A percentile compares a stretch with the other conserved stretches of the same genome.
phyloP scores from a whole-genome alignment of 2,113 vertebrate species.

The Grallaria varia region DNA sequence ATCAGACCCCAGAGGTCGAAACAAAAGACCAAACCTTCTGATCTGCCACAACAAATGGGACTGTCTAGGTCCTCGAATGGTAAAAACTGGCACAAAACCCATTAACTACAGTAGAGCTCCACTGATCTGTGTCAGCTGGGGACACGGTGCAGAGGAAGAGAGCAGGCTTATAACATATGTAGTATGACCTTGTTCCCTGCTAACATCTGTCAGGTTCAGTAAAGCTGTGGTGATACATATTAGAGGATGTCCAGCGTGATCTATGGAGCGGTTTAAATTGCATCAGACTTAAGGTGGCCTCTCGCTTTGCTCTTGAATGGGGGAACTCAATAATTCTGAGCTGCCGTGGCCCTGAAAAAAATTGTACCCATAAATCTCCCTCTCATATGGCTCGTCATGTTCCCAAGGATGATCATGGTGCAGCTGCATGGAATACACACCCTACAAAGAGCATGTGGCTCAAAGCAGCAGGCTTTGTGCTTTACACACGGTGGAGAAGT shows the following conservation, averaged over 20 bases:
- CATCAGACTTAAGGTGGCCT: conserved; percentile 21
- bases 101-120: not conserved
- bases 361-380: conserved; percentile 38
- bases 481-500: not conserved
- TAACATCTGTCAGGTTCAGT: not conserved
- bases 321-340: conserved; percentile 38
- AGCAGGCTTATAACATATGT: not conserved
- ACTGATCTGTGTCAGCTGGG: not conserved
- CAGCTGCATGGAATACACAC: not conserved
- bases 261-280: conserved; percentile 53
- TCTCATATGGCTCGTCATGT: fast-evolving
- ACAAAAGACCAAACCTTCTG: not conserved
- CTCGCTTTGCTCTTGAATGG: not conserved
- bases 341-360: not conserved
- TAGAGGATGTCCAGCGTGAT: conserved; percentile 36
- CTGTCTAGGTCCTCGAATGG: not conserved
- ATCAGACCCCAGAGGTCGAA: not conserved
- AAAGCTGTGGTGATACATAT: not conserved
- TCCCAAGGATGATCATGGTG: not conserved
- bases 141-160: not conserved
- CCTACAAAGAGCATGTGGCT: not conserved
- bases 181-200: not conserved
- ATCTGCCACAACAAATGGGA: not conserved
- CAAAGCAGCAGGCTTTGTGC: not conserved
- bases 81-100: not conserved